phyloP scores from a whole-genome alignment of 1,140 invertebrate genomes.

The Potamilus streckersoni region DNA sequence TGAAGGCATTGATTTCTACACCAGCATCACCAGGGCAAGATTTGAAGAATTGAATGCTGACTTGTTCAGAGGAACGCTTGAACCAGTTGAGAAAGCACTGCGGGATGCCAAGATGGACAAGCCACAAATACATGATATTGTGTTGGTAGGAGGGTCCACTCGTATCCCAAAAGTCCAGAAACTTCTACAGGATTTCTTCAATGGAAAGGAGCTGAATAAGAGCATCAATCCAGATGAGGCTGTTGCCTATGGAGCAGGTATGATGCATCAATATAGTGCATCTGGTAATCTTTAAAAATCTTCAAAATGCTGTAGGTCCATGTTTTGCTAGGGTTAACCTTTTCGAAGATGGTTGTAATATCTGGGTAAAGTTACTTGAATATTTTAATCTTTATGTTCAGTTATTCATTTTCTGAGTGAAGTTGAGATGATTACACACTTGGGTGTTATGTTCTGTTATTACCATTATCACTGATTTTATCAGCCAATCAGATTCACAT shows the following conservation, averaged over 20 bases:
- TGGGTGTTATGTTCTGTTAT: too few species aligned
- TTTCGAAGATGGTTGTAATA: too few species aligned
- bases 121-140: slow-evolving; percentile 91
- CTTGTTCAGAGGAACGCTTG: slow-evolving; percentile 87
- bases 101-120: slow-evolving; percentile 96
- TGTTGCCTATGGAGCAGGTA: slow-evolving; percentile 72
- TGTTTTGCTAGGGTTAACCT: too few species aligned
- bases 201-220: slow-evolving; percentile 64
- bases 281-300: too few species aligned
- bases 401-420: too few species aligned
- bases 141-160: slow-evolving; percentile 97
- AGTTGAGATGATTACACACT: too few species aligned
- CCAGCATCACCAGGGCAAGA: slow-evolving; percentile 65
- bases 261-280: not conserved
- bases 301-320: too few species aligned
- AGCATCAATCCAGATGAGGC: slow-evolving; percentile 69
- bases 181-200: slow-evolving; percentile 84
- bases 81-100: slow-evolving; percentile 94
- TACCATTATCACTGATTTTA: too few species aligned
- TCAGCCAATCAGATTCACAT: too few species aligned
- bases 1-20: slow-evolving; percentile 72
- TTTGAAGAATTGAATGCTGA: slow-evolving; percentile 83
- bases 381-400: too few species aligned
- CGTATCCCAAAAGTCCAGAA: slow-evolving; percentile 98
- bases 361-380: too few species aligned